Base-by-base conservation (phyloP, 2,113 vertebrate species). In the Mesembrinibis cayennensis region DNA sequence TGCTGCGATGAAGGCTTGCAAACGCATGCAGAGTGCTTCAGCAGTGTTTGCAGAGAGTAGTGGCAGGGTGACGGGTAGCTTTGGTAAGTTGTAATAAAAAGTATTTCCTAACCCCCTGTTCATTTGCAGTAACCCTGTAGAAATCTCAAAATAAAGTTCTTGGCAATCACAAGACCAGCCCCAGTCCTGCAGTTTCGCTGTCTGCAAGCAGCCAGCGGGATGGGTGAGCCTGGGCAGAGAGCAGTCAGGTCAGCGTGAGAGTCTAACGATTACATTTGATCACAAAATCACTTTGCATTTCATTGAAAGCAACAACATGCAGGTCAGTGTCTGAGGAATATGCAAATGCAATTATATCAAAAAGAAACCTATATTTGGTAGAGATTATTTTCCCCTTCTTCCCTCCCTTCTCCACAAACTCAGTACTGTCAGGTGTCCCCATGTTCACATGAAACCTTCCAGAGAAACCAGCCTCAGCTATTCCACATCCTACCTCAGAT, bases 341-440 rank as follows among this genome's bases (percentile, higher is more conserved):
- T 0, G 2, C 22, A 61, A 67, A 9, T 5, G 0, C 16, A 20
- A 1, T 34, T 6, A 2, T 2, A 20, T 1, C 38, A 2, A 22
- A 55, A 22, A 23, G 26, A 52, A 55, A 14, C 11, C 32, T 30
- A 0, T 5, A 10, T 8, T 29, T 50, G 18, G 13, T 11, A 5
- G n/a, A 20, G 29, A 18, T 59, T 16, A 9, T n/a, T 69, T 21
- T 9, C 40, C 40, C 40, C 0, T 50, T 29, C 63, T 23, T 7
- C 44, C 65, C 23, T n/a, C 52, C 50, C 20, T 58, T 16, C 55
- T 22, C 53, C 6, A 1, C 1, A 1, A 1, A 29, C 2, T 12
- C 71, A 45, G 32, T 11, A 4, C 70, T 53, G 17, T 10, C 74
- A 29, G 34, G 32, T 55, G 49, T 42, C 80, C 47, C 82, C 58